These are phyloP conservation scores for Bubo bubo DNA, from an alignment of 2,113 vertebrate species.

Conservation along the genomic window DNA sequence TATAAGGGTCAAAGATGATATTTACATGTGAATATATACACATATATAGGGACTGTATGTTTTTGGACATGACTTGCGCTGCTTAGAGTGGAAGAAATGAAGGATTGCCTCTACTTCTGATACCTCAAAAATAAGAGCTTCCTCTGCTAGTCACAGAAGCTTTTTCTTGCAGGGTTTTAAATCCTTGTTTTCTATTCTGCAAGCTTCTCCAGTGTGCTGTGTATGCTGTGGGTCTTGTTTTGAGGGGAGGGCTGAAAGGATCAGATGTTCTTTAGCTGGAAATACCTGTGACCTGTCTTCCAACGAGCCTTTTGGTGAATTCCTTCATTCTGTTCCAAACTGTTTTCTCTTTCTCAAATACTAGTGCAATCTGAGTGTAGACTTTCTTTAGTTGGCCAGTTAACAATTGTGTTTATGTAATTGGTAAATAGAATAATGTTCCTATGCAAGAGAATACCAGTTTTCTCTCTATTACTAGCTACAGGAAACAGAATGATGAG, in stretches of 20 bases:
- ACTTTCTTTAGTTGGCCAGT: background rate
- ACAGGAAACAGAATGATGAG: background rate
- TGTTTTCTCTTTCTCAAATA: background rate
- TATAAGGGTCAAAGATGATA: no score
- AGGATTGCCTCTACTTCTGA: background rate
- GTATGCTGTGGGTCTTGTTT: background rate
- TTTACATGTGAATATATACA: background rate
- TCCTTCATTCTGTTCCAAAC: background rate
- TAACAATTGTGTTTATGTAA: fast-evolving
- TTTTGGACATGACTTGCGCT: background rate
- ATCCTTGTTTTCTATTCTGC: background rate
- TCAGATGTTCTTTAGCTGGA: background rate
- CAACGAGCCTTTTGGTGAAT: background rate
- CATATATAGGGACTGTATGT: background rate
- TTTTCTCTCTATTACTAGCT: fast-evolving
- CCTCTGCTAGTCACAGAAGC: background rate
- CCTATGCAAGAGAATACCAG: fast-evolving
- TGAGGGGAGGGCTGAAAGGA: background rate
- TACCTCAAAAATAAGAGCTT: background rate
- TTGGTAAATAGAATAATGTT: background rate
- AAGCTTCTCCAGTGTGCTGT: background rate
- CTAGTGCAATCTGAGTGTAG: background rate
- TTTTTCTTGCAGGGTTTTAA: background rate
- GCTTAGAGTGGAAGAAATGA: background rate
- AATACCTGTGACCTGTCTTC: background rate